Evolutionary conservation across 2,888 invertebrate species (phyloP).

Genomic region (Erebia aethiops): DNA sequence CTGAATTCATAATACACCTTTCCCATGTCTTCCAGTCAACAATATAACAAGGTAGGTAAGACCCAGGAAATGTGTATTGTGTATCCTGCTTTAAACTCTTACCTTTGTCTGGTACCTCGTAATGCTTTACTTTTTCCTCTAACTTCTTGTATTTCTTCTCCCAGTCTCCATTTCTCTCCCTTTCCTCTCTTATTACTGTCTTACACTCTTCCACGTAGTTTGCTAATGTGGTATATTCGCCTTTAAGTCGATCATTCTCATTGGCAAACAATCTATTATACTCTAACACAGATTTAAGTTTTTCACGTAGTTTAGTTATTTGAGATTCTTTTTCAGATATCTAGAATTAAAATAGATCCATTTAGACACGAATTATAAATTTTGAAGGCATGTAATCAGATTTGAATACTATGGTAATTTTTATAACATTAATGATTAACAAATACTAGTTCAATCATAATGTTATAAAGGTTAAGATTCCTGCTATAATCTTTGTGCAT

Average conservation of each 20-base stretch:
- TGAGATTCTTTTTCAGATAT: conserved; percentile 84
- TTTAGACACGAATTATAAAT: too few species aligned
- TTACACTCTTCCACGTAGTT: conserved; percentile 80
- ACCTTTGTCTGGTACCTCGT: conserved; percentile 73
- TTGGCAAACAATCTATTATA: conserved; percentile 84
- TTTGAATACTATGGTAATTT: too few species aligned
- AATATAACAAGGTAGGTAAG: too few species aligned
- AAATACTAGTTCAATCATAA: too few species aligned
- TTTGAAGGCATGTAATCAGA: too few species aligned
- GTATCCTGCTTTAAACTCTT: conserved; percentile 7
- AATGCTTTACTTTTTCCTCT: conserved; percentile 67
- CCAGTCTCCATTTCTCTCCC: conserved; percentile 56
- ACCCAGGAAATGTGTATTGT: too few species aligned
- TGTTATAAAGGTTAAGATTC: too few species aligned
- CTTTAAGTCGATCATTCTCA: conserved; percentile 83
- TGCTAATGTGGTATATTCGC: conserved; percentile 74
- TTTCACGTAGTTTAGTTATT: conserved; percentile 84
- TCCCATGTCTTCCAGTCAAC: too few species aligned
- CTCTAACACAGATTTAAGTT: conserved; percentile 82
- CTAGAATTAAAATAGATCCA: conserved; percentile 50
- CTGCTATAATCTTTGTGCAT: too few species aligned
- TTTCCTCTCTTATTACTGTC: conserved; percentile 73
- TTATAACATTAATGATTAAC: too few species aligned
- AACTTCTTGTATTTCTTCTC: conserved; percentile 64
- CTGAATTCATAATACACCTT: too few species aligned